Evolutionary conservation across 2,888 invertebrate genomes (phyloP), one percentile per base, ranked within the genome.

Genomic region (Stictocephala bisonia): DNA sequence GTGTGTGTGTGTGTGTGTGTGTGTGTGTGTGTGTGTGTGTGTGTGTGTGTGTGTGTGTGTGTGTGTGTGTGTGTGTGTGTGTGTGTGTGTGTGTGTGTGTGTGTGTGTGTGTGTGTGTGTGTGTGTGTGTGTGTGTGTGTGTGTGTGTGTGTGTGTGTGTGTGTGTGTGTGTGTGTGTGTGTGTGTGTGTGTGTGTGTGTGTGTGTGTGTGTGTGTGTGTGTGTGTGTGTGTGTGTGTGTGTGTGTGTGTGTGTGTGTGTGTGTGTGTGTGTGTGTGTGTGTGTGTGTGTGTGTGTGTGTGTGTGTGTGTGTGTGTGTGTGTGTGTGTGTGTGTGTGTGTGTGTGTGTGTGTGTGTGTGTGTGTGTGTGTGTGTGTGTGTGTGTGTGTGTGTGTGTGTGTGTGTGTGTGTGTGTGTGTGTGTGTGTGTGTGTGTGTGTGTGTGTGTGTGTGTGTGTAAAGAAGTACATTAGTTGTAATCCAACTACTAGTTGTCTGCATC

Each of bases 61-160:
- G n/a, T n/a, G n/a, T n/a, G n/a, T n/a, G n/a, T n/a, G n/a, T n/a
- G n/a, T n/a, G n/a, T n/a, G n/a, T n/a, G n/a, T n/a, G n/a, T n/a
- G n/a, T n/a, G n/a, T n/a, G n/a, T n/a, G n/a, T n/a, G n/a, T n/a
- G n/a, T n/a, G n/a, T n/a, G n/a, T n/a, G n/a, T n/a, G n/a, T n/a
- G n/a, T n/a, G n/a, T n/a, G n/a, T n/a, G n/a, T n/a, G n/a, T n/a
- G n/a, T n/a, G n/a, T n/a, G n/a, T n/a, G n/a, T n/a, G n/a, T n/a
- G n/a, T n/a, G n/a, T n/a, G n/a, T n/a, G n/a, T n/a, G n/a, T n/a
- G n/a, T n/a, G n/a, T n/a, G n/a, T 44, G 44, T 44, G 44, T 44
- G 44, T 44, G 44, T 44, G 44, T 44, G 44, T 44, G 44, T 44
- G 44, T 44, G 44, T 44, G 44, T 44, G 44, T 44, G 44, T 44